phyloP scores from a whole-genome alignment of 1,140 invertebrate species.

The Aphelinus atriplicis region DNA sequence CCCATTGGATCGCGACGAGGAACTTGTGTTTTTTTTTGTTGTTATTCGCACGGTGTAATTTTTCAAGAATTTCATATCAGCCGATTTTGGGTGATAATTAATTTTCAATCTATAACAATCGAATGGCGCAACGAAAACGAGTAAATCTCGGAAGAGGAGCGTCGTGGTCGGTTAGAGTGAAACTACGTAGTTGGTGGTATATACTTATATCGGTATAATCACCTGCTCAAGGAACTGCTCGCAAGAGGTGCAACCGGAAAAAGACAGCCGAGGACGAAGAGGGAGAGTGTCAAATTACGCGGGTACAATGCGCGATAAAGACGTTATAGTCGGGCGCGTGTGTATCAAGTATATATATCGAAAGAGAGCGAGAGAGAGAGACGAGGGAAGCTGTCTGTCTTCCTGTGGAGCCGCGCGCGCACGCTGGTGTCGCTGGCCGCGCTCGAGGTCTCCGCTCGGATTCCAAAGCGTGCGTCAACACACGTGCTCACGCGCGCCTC shows the following conservation, averaged over 20 bases:
- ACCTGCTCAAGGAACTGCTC: too few species aligned
- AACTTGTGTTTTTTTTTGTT: too few species aligned
- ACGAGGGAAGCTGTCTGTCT: background rate
- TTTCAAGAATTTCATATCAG: too few species aligned
- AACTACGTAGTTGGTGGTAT: too few species aligned
- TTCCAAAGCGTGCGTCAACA: conserved; percentile 60
- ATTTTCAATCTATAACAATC: too few species aligned
- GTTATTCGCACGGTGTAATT: too few species aligned
- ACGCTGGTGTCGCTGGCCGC: conserved; percentile 56
- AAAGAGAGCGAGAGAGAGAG: background rate
- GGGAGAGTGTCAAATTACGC: background rate
- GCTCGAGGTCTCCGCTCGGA: conserved; percentile 58
- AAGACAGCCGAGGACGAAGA: background rate
- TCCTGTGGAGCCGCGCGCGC: conserved; percentile 12
- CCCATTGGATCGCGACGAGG: too few species aligned
- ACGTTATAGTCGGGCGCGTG: background rate
- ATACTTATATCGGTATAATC: too few species aligned
- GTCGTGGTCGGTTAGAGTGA: too few species aligned
- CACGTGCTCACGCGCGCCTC: conserved; percentile 30
- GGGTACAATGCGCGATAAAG: conserved; percentile 9
- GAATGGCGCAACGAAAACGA: too few species aligned
- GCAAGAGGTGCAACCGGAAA: background rate
- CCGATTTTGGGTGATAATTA: too few species aligned
- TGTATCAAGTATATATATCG: background rate
- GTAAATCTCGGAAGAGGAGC: too few species aligned